Base-by-base conservation (phyloP, 2,888 invertebrate genomes). In the Eupithecia pulchellata region DNA sequence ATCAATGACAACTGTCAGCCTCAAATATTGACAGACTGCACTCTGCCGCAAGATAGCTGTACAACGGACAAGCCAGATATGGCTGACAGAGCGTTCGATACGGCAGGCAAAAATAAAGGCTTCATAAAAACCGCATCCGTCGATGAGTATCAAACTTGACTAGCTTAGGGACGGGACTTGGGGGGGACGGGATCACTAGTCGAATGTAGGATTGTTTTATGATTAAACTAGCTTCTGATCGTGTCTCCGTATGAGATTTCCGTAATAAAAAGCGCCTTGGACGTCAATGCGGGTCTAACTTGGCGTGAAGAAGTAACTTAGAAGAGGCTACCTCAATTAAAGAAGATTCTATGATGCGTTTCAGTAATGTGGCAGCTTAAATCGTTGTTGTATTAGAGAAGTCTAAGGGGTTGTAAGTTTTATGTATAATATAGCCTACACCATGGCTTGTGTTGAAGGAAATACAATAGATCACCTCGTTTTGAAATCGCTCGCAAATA, bases 111-210 rank as follows among this genome's bases (percentile, higher is more conserved):
- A 69, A 69, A 57, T 39, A 69, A 73, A 67, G 57, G 64, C 55
- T 66, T 68, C 69, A 39, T 68, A 69, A 66, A 75, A 74, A 70
- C 68, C 71, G 71, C 60, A 70, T 69, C 68, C 72, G 66, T 74
- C 75, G 72, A 76, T 76, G 75, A 71, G 60, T 82, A 79, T 81
- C 80, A 80, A 82, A 82, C 67, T 79, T 82, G 84, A 87, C 85
- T 61, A 76, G 78, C 81, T 83, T 83, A 86, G 88, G 85, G 68
- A 25, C 69, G 67, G 55, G 72, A 64, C 34, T n/a, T n/a, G n/a
- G n/a, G n/a, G n/a, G 88, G 85, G 68, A 25, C 69, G 67, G 55
- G 72, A 61, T 25, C 0, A 8, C 13, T 61, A 6, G n/a, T 6
- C 34, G 36, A 34, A 20, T 4, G 17, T 55, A 27, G 52, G 4